These are phyloP conservation scores for Neodon shergylaensis DNA, from an alignment of 2,113 vertebrate genomes.

Conservation along the genomic window DNA sequence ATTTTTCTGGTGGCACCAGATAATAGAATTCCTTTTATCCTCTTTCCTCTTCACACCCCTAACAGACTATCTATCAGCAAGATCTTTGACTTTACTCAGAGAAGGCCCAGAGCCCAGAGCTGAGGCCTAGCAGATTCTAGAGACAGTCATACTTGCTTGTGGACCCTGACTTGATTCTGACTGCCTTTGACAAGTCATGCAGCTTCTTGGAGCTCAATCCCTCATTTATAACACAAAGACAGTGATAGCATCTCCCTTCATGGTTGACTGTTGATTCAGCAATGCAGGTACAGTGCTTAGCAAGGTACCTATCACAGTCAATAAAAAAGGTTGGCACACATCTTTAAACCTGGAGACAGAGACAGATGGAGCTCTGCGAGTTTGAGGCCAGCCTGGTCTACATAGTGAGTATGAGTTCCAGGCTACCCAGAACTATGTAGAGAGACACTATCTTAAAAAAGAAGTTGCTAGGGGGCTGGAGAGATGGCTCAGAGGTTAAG, in stretches of 20 bases:
- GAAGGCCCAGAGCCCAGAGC: neutral
- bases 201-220: neutral
- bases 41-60: neutral
- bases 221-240: neutral
- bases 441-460: neutral
- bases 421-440: neutral
- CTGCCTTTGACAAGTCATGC: neutral
- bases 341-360: neutral
- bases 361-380: neutral
- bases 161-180: neutral
- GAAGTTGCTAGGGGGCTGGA: neutral
- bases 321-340: neutral
- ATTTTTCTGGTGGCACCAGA: neutral
- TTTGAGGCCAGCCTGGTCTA: neutral
- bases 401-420: neutral
- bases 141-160: too few relatives aligned
- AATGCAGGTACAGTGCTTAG: rapidly evolving
- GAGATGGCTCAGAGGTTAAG: too few relatives aligned
- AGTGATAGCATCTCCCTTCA: rapidly evolving
- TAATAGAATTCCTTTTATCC: neutral
- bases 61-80: rapidly evolving
- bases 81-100: neutral
- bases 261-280: too few relatives aligned
- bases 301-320: neutral
- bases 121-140: neutral